Evolutionary conservation across 1,140 invertebrate species (phyloP).

Genomic region (Drosophila carrolli): DNA sequence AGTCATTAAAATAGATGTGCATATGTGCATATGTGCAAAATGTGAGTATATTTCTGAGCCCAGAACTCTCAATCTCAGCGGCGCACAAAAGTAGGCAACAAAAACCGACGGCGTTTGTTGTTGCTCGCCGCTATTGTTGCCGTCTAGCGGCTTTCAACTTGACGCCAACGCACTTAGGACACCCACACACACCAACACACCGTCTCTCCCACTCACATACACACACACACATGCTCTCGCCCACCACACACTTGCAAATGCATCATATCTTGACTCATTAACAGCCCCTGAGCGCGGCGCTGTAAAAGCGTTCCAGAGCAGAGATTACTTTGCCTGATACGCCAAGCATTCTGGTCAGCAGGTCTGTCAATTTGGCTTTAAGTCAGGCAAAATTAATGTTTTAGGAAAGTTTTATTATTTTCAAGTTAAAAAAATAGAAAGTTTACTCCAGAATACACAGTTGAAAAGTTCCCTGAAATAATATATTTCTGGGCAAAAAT

Average conservation of each 20-base stretch:
- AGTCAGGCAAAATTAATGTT: background rate
- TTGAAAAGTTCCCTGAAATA: too few species aligned
- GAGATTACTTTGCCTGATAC: conserved; percentile 72
- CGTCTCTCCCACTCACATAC: conserved; percentile 11
- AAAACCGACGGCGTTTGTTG: conserved; percentile 30
- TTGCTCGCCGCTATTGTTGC: conserved; percentile 51
- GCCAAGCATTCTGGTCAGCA: conserved; percentile 1
- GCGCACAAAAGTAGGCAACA: conserved; percentile 73
- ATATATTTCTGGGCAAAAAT: too few species aligned
- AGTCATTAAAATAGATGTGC: conserved; percentile 27
- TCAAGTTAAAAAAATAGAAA: too few species aligned
- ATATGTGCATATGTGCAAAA: conserved; percentile 19
- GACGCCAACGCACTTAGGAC: conserved; percentile 72
- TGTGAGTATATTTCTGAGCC: background rate
- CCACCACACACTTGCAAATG: conserved; percentile 8
- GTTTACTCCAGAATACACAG: too few species aligned
- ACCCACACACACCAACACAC: background rate
- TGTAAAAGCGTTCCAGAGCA: conserved; percentile 54
- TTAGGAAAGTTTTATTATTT: too few species aligned
- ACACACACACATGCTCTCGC: conserved; percentile 8
- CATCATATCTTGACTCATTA: conserved; percentile 70
- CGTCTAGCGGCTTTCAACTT: conserved; percentile 46
- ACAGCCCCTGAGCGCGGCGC: conserved; percentile 50
- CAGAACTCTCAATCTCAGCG: conserved; percentile 27
- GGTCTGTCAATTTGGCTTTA: background rate